phyloP scores from a whole-genome alignment of 2,113 vertebrate species.

The Psilopogon haemacephalus region DNA sequence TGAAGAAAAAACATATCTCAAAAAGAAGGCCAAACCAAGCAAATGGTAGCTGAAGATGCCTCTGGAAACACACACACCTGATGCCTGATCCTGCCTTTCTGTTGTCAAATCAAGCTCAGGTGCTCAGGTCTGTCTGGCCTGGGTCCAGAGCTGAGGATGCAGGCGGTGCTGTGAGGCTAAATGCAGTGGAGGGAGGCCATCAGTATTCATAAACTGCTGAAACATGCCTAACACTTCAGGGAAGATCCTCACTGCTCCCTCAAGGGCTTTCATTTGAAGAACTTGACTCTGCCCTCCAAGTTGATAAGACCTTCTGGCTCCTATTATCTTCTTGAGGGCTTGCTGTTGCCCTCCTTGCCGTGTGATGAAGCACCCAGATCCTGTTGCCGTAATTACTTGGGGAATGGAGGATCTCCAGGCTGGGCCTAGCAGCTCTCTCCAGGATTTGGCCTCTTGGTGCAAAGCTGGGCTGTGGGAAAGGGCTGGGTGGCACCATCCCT shows the following conservation, averaged over 20 bases:
- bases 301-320: background rate
- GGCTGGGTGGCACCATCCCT: background rate
- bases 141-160: fast-evolving
- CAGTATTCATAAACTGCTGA: background rate
- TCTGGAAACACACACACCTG: background rate
- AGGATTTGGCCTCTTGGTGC: background rate
- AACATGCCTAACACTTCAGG: background rate
- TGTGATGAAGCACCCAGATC: background rate
- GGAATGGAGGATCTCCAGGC: background rate
- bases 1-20: fast-evolving
- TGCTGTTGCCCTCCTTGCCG: fast-evolving
- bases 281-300: background rate
- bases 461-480: background rate
- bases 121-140: background rate
- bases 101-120: background rate
- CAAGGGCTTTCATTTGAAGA: slow-evolving; percentile 27
- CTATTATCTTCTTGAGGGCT: background rate
- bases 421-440: background rate
- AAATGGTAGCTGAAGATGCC: background rate
- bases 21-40: background rate
- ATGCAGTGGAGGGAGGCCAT: fast-evolving
- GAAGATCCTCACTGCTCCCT: background rate
- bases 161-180: fast-evolving
- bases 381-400: fast-evolving
- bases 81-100: background rate